Evolutionary conservation across 2,888 invertebrate species (phyloP), one percentile per base, ranked within the genome.

Genomic region (Drosophila siamana): DNA sequence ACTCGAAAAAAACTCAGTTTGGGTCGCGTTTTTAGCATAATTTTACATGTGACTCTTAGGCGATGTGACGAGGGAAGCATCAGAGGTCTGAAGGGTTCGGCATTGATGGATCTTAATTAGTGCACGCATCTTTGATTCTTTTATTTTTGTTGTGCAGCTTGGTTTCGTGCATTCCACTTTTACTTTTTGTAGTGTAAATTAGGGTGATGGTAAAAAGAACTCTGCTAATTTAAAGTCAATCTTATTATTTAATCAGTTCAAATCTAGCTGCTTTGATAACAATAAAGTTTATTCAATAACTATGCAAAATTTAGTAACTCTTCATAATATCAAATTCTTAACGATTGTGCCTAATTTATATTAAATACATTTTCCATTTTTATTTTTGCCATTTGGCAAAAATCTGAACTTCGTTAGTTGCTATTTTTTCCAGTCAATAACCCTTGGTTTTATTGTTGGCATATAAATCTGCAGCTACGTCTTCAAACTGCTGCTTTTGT

Each of bases 31-130:
- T 48, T 73, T 48, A 69, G 64, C 73, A 74, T 73, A 64, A 69
- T 69, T 73, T 73, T 54, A 64, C 61, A 68, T 65, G 64, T 40
- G 16, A n/a, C 55, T 33, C 16, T 36, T 51, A 24, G 30, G 16
- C 24, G 9, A 28, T 28, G 59, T 11, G 30, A 4, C 22, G 13
- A 5, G n/a, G n/a, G 7, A 30, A n/a, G 30, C 4, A 1, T 19
- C 15, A 11, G 16, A 9, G 55, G 11, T n/a, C 24, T 7, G 40
- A 22, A 36, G 33, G 26, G 24, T 38, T 73, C 69, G 30, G 36
- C 56, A 70, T 74, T 70, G 74, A 66, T 70, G 66, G 59, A 70
- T 70, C 74, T 74, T 74, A 74, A 74, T 74, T 74, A 74, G 62
- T 59, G 62, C 61, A 70, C 74, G 74, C 74, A 70, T 43, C 61